Evolutionary conservation across 2,113 vertebrate species (phyloP).

Genomic region (Lepus americanus): DNA sequence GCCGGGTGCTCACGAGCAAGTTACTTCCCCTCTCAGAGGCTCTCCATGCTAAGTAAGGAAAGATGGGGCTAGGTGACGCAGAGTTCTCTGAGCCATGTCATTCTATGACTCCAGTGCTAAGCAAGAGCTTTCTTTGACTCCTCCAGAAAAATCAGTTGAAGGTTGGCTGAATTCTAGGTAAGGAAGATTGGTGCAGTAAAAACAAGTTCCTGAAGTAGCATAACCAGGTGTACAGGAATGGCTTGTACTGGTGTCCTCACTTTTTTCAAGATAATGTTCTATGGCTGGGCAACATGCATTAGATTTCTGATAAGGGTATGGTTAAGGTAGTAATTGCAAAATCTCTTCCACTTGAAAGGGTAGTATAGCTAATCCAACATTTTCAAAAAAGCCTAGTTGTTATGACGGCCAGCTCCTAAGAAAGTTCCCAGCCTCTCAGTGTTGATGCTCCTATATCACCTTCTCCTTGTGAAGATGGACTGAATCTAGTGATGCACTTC

Average conservation of each 20-base stretch:
- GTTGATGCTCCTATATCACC: no score
- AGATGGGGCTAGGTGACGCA: neutral
- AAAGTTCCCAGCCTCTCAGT: neutral
- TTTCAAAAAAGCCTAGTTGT: neutral
- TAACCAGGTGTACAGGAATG: neutral
- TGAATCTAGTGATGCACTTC: neutral
- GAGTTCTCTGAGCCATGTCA: neutral
- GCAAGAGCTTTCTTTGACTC: neutral
- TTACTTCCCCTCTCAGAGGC: neutral
- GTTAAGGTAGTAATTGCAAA: neutral
- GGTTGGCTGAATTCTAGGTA: neutral
- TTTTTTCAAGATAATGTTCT: neutral
- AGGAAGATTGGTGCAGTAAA: neutral
- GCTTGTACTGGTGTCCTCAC: neutral
- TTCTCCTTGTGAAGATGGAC: neutral
- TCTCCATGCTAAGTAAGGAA: neutral
- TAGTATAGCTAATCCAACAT: neutral
- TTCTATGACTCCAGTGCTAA: neutral
- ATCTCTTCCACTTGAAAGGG: conserved; percentile 41
- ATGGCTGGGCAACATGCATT: neutral
- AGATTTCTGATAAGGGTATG: neutral
- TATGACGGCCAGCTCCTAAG: neutral
- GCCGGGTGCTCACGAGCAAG: neutral
- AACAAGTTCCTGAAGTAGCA: neutral
- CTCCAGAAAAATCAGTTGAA: neutral